phyloP scores from a whole-genome alignment of 2,888 invertebrate species.

The Trachelus stipa region DNA sequence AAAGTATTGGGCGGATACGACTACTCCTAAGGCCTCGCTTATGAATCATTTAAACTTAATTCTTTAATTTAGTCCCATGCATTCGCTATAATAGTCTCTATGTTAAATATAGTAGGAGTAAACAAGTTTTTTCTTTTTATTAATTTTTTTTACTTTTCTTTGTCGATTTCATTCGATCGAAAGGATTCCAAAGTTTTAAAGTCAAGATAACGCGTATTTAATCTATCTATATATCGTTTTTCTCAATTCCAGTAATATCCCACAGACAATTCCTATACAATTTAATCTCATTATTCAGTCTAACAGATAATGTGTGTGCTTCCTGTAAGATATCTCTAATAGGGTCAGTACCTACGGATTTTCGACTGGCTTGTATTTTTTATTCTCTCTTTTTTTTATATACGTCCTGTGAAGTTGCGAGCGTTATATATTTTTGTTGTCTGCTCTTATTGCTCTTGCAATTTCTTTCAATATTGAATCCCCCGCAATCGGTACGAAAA shows the following conservation, averaged over 20 bases:
- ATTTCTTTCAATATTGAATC: conserved; percentile 27
- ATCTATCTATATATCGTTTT: not conserved
- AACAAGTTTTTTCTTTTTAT: conserved; percentile 28
- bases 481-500: conserved; percentile 39
- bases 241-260: conserved; percentile 10
- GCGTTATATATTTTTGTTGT: not conserved
- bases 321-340: not conserved
- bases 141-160: not conserved
- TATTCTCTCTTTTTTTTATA: not conserved
- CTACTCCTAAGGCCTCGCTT: conserved; percentile 67
- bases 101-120: conserved; percentile 39
- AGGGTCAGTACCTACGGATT: not conserved
- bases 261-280: conserved; percentile 1
- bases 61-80: conserved; percentile 57
- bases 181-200: conserved; percentile 30
- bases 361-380: not conserved
- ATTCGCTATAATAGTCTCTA: conserved; percentile 56
- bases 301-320: not conserved
- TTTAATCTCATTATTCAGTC: conserved; percentile 4
- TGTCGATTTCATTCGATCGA: conserved; percentile 39
- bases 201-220: conserved; percentile 4
- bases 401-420: not conserved
- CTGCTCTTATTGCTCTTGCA: conserved; percentile 9
- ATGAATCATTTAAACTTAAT: conserved; percentile 53
- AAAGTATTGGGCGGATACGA: conserved; percentile 65